A percentile compares a stretch with the other conserved stretches of the same genome.
phyloP scores from a whole-genome alignment of 2,797 vertebrate species.

The Cephalopachus bancanus region DNA sequence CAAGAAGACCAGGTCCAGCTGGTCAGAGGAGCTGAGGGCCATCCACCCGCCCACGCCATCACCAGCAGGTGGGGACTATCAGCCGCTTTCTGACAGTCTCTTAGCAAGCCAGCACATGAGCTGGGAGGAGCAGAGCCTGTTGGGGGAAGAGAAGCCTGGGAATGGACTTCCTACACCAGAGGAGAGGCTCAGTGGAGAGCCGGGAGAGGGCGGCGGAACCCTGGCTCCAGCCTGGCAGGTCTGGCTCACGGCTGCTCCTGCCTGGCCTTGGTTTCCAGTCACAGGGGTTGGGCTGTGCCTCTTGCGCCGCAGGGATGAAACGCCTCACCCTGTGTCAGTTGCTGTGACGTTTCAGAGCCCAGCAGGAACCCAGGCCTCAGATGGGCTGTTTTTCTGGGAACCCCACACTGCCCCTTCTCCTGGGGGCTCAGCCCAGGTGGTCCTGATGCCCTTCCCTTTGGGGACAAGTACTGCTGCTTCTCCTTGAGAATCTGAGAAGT shows the following conservation, averaged over 20 bases:
- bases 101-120: neutral
- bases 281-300: neutral
- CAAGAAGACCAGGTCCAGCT: neutral
- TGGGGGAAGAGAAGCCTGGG: neutral
- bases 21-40: neutral
- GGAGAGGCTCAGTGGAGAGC: rapidly evolving
- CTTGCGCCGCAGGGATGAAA: too few relatives aligned
- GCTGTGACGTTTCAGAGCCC: neutral
- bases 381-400: neutral
- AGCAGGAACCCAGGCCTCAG: neutral
- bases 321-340: neutral
- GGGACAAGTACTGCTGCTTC: neutral
- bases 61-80: conserved; percentile 44
- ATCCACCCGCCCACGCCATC: neutral
- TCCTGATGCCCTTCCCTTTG: neutral
- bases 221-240: neutral
- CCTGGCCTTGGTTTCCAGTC: neutral
- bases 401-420: neutral
- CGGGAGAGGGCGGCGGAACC: rapidly evolving
- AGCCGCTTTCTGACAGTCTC: neutral
- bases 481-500: neutral
- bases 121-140: neutral
- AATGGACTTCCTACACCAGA: rapidly evolving
- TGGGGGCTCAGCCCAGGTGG: neutral
- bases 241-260: too few relatives aligned